These are phyloP conservation scores for Campoletis sonorensis DNA, from an alignment of 1,140 invertebrate species.

Conservation along the genomic window DNA sequence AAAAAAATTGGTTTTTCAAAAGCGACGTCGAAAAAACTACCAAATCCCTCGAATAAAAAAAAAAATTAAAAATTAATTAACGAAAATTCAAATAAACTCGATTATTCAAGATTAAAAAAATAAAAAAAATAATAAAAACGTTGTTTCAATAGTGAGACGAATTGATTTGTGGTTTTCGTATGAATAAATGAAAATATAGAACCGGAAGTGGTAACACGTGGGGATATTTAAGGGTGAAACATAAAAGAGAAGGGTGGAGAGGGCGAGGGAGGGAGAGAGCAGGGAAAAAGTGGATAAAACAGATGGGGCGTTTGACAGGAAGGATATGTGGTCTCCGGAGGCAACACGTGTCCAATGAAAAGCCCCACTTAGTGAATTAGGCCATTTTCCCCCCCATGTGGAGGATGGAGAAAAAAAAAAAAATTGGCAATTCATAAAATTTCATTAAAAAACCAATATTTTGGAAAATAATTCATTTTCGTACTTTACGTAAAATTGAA, in stretches of 20 bases:
- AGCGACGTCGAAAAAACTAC: background rate
- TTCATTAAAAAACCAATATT: too few species aligned
- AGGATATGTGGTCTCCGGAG: slow-evolving; percentile 65
- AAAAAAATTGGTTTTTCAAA: too few species aligned
- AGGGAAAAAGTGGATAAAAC: slow-evolving; percentile 48
- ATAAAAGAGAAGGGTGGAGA: background rate
- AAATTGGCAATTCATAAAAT: too few species aligned
- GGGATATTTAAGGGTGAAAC: background rate
- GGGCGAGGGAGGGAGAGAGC: slow-evolving; percentile 23
- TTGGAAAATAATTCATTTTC: too few species aligned
- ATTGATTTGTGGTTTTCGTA: slow-evolving; percentile 7
- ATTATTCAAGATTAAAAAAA: background rate
- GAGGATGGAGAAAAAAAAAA: too few species aligned
- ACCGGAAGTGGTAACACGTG: slow-evolving; percentile 18
- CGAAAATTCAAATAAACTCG: too few species aligned
- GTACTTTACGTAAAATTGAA: too few species aligned
- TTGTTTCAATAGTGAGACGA: background rate
- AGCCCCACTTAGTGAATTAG: background rate
- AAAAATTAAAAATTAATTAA: too few species aligned
- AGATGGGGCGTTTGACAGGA: slow-evolving; percentile 64
- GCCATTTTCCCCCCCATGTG: too few species aligned
- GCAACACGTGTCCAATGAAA: slow-evolving; percentile 57
- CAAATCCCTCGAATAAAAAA: too few species aligned
- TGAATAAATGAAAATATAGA: background rate
- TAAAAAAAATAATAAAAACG: too few species aligned